These are phyloP conservation scores for Seira ritae DNA, from an alignment of 2,888 invertebrate genomes.

Conservation along the genomic window DNA sequence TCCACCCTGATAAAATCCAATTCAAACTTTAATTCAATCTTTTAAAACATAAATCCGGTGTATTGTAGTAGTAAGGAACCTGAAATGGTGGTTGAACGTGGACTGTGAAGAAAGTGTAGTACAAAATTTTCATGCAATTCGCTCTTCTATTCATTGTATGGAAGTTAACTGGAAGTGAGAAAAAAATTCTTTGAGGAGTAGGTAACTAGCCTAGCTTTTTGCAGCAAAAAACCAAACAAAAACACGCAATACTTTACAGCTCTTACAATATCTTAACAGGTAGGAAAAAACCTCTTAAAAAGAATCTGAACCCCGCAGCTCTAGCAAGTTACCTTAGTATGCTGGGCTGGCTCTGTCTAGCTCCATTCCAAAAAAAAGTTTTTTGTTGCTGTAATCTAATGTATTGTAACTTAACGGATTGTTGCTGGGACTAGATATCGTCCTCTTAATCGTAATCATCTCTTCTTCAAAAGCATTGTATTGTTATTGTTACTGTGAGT, in stretches of 20 bases:
- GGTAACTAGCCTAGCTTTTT: slow-evolving; percentile 4
- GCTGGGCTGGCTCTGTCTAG: too few species aligned
- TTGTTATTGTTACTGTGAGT: slow-evolving; percentile 20
- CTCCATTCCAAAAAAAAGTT: background rate
- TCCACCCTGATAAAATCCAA: slow-evolving; percentile 15
- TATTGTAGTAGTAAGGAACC: background rate
- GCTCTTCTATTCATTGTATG: background rate
- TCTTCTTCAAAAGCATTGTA: background rate
- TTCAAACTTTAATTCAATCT: slow-evolving; percentile 24
- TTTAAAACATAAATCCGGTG: background rate
- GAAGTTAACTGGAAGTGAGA: background rate
- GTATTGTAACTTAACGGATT: slow-evolving; percentile 55
- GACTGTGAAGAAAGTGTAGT: background rate
- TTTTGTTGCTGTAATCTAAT: background rate
- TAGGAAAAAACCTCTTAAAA: background rate
- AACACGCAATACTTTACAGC: background rate
- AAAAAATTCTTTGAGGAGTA: background rate
- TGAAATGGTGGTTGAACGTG: background rate
- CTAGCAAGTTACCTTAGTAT: too few species aligned
- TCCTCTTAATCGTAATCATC: slow-evolving; percentile 24
- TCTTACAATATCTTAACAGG: background rate
- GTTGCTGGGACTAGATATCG: slow-evolving; percentile 7
- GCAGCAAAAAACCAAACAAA: background rate
- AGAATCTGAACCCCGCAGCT: too few species aligned
- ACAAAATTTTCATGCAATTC: background rate